Evolutionary conservation across 2,888 invertebrate species (phyloP).

Genomic region (Nasonia oneida): DNA sequence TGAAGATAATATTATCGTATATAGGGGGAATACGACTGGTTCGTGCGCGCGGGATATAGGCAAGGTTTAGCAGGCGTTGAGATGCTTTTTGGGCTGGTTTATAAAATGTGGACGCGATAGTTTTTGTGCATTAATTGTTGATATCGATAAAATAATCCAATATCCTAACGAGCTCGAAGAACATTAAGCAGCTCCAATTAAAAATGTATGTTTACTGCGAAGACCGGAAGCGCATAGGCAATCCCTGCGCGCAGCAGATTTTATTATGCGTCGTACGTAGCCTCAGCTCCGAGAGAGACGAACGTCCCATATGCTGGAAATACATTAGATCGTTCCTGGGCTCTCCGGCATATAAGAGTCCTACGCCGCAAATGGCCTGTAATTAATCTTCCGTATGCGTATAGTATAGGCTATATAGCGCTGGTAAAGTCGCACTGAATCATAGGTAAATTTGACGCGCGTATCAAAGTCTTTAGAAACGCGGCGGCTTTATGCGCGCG

Average conservation of each 20-base stretch:
- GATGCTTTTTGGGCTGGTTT: constrained; percentile 1
- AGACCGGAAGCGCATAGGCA: background rate
- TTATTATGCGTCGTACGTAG: constrained; percentile 44
- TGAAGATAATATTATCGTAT: constrained; percentile 46
- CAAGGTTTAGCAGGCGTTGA: background rate
- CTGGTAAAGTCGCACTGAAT: constrained; percentile 38
- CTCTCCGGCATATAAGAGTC: constrained; percentile 1
- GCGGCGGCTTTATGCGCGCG: background rate
- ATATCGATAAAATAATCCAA: background rate
- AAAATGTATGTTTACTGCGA: constrained; percentile 15
- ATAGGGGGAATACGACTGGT: background rate
- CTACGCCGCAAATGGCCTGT: constrained; percentile 42
- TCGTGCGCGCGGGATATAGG: background rate
- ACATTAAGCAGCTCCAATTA: constrained; percentile 17
- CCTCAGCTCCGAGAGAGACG: constrained; percentile 3
- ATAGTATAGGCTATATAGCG: background rate
- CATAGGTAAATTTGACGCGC: constrained; percentile 33
- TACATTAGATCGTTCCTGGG: constrained; percentile 42
- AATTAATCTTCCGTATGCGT: constrained; percentile 36
- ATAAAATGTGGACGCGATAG: background rate
- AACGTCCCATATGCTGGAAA: constrained; percentile 49
- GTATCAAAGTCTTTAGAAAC: constrained; percentile 6
- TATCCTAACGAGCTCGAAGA: background rate
- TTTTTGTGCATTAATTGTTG: background rate
- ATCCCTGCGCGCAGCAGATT: background rate